Evolutionary conservation across 1,140 invertebrate genomes (phyloP).

Genomic region (Mylabris phalerata): DNA sequence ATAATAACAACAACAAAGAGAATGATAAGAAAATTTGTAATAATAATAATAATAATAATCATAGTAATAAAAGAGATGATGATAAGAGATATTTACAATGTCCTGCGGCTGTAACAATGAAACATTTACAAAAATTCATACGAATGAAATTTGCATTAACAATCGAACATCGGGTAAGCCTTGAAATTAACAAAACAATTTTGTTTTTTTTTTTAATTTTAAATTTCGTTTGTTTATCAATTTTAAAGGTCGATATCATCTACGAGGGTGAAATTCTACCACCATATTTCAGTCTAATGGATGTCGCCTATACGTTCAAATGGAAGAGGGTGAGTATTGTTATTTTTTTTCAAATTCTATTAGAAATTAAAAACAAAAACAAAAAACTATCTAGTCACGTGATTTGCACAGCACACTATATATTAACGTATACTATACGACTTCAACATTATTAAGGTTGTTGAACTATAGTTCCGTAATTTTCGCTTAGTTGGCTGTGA

Average conservation of each 20-base stretch:
- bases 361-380: too few relatives aligned
- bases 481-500: too few relatives aligned
- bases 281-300: conserved; percentile 67
- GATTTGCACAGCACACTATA: too few relatives aligned
- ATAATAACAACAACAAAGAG: conserved; percentile 8
- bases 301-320: conserved; percentile 72
- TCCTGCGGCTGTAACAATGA: conserved; percentile 62
- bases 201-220: not conserved
- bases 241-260: conserved; percentile 54
- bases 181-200: not conserved
- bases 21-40: conserved; percentile 18
- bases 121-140: conserved; percentile 67
- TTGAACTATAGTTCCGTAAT: too few relatives aligned
- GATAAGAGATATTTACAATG: conserved; percentile 56
- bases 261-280: conserved; percentile 61
- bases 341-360: too few relatives aligned
- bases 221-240: not conserved
- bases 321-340: conserved; percentile 70
- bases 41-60: conserved; percentile 9
- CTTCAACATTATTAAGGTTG: too few relatives aligned
- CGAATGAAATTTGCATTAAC: conserved; percentile 58
- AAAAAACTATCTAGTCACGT: too few relatives aligned
- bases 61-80: conserved; percentile 12
- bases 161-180: conserved; percentile 46
- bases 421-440: too few relatives aligned